Conservation (phyloP, 2,797 vertebrate species). For the Halcyon smyrnensis region DNA sequence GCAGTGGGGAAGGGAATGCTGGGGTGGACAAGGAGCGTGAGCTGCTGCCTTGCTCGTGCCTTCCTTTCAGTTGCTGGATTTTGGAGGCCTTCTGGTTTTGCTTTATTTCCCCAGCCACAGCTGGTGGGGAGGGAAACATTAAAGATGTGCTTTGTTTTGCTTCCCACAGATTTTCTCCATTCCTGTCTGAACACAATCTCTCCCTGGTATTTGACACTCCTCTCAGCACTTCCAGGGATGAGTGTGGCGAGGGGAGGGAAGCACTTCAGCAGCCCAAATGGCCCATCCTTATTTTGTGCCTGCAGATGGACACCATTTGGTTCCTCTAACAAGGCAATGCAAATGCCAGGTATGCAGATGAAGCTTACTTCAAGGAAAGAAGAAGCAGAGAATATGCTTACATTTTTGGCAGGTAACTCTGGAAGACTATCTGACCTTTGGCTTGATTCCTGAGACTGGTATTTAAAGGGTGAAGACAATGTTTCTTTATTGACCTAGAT, state of each 20-base stretch:
- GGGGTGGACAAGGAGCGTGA: neutral
- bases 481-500: neutral
- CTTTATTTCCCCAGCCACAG: neutral
- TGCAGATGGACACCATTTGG: neutral
- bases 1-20: neutral
- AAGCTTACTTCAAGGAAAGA: neutral
- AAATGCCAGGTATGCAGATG: neutral
- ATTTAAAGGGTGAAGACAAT: neutral
- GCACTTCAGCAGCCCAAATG: neutral
- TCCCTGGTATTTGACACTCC: neutral
- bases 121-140: neutral
- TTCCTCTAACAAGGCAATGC: neutral
- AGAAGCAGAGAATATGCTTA: neutral
- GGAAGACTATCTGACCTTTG: neutral
- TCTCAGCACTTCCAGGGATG: neutral
- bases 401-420: neutral
- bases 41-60: neutral
- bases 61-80: neutral
- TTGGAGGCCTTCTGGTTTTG: neutral
- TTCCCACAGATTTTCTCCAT: constrained; percentile 13
- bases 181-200: neutral
- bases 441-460: neutral
- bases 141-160: neutral
- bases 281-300: neutral
- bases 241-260: neutral